Base-by-base conservation (phyloP, 2,888 invertebrate genomes). In the Blastobasis lacticolella region DNA sequence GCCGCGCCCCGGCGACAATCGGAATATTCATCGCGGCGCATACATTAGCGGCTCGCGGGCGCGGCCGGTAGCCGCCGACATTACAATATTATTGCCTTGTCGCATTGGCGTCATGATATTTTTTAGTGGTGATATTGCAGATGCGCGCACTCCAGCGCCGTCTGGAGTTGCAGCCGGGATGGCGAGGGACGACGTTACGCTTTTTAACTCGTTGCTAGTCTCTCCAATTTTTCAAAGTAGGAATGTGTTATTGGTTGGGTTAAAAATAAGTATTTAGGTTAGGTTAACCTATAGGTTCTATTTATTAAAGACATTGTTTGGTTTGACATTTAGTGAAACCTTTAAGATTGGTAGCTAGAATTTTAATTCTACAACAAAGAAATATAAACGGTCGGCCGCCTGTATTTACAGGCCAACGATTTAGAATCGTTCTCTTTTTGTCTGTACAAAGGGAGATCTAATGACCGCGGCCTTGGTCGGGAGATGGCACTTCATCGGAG, bases 401-500 rank as follows among this genome's bases (percentile, higher is more conserved):
- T 23, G 23, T 23, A 23, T 23, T 23, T 23, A 23, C 23, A 23
- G 23, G 23, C 23, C 1, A 23, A 47, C 47, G 40, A 47, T 47
- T 47, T 47, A 37, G 40, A 47, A 38, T 47, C 47, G 38, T 23
- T 47, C 38, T 38, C 23, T 47, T 47, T 47, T 47, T 23, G 23
- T 23, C 23, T 23, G 23, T 23, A 23, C 23, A 23, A 23, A 23
- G 23, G 23, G 23, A 23, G 23, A 23, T 23, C 23, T 23, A 23
- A 23, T 23, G 23, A 23, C 52, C 44, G 48, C 40, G 52, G 47
- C 53, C 53, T 55, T 55, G 49, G 41, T 10, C 46, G 51, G 49
- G 37, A 41, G 49, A 42, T 42, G 9, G 37, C 49, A 48, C 52
- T 44, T 36, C 48, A 40, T 49, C 8, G 37, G 48, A 43, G 46